Percentiles rank a stretch among this genome's conserved stretches.
phyloP scores from a whole-genome alignment of 2,113 vertebrate species.

The Scophthalmus maximus region DNA sequence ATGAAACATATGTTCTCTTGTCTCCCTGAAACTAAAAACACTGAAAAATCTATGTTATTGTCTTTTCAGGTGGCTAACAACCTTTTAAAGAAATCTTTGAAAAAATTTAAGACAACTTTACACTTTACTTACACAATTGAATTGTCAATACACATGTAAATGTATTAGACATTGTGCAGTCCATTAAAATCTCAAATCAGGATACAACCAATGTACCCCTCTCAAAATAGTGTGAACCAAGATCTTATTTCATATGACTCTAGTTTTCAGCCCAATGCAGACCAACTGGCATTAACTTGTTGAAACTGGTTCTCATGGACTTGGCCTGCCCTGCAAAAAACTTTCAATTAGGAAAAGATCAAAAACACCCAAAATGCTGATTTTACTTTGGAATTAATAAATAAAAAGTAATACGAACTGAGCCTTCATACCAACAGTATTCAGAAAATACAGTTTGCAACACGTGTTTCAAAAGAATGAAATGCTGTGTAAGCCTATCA shows the following conservation, averaged over 20 bases:
- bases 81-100: no score
- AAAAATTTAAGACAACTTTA: neutral
- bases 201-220: neutral
- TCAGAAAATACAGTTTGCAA: neutral
- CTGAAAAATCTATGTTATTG: neutral
- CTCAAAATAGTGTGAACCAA: neutral
- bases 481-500: neutral
- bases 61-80: no score
- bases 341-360: neutral
- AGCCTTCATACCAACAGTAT: neutral
- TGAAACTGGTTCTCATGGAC: conserved; percentile 20
- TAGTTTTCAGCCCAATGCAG: conserved; percentile 24
- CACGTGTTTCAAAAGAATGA: neutral
- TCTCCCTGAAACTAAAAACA: neutral
- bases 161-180: neutral
- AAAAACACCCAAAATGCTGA: neutral
- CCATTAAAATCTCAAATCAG: neutral
- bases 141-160: neutral
- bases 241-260: conserved; percentile 38
- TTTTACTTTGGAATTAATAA: neutral
- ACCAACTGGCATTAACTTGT: conserved; percentile 25
- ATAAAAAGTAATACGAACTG: no score
- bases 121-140: neutral
- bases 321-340: no score
- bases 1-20: no score